Evolutionary conservation across 2,797 vertebrate species (phyloP).

Genomic region (Protonibea diacanthus): DNA sequence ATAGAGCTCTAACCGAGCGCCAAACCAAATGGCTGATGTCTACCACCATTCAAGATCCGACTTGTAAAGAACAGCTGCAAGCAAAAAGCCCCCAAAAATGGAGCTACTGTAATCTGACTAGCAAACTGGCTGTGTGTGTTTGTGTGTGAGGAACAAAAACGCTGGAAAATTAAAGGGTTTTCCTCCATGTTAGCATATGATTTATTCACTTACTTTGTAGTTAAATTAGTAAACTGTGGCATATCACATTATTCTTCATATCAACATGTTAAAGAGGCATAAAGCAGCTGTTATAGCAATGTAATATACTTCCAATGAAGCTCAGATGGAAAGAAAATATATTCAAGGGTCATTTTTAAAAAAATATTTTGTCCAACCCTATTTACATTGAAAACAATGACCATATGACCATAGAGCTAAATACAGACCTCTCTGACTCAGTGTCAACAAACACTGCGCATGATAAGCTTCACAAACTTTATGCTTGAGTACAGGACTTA

Average conservation of each 20-base stretch:
- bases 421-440: conserved; percentile 4
- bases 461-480: conserved; percentile 2
- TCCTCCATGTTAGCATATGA: neutral
- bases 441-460: conserved; percentile 9
- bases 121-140: conserved; percentile 22
- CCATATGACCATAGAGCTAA: neutral
- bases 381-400: neutral
- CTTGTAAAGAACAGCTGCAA: conserved; percentile 82
- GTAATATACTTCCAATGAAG: neutral
- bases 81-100: conserved; percentile 73
- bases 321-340: neutral
- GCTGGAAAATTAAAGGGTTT: conserved; percentile 18
- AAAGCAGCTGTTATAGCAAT: neutral
- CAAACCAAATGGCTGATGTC: conserved; percentile 76
- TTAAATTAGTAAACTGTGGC: neutral
- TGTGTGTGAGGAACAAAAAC: conserved; percentile 26
- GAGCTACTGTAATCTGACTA: conserved; percentile 64
- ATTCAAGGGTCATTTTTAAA: neutral
- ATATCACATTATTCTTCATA: neutral
- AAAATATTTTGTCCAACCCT: neutral
- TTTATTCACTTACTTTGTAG: conserved; percentile 16
- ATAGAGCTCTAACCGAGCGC: conserved; percentile 69
- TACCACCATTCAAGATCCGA: conserved; percentile 76
- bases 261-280: neutral
- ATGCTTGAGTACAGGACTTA: neutral